A percentile compares a stretch with the other conserved stretches of the same genome.
Conservation (phyloP, 2,113 vertebrate genomes). For the Sinocyclocheilus rhinocerous region DNA sequence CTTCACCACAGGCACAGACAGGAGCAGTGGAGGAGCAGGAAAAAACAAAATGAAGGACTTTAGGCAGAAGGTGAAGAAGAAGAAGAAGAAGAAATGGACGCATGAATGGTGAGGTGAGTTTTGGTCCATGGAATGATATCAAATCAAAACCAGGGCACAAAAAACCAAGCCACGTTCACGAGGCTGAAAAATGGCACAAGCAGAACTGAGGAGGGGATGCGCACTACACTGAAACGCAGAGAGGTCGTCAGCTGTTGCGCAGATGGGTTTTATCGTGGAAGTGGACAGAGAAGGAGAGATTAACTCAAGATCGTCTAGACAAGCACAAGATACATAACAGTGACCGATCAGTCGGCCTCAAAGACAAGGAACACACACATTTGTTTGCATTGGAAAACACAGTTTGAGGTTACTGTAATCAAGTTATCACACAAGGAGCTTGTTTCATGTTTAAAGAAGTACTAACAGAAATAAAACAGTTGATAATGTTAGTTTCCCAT, state of each 20-base stretch:
- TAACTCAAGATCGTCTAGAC: conserved; percentile 46
- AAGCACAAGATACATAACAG: conserved; percentile 44
- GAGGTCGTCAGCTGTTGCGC: conserved; percentile 32
- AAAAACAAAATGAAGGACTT: conserved; percentile 59
- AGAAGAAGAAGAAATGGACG: conserved; percentile 23
- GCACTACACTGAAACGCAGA: conserved; percentile 29
- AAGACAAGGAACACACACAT: conserved; percentile 32
- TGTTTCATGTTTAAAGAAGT: not conserved
- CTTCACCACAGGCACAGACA: conserved; percentile 69
- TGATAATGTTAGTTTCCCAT: too few relatives aligned
- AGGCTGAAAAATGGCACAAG: conserved; percentile 42
- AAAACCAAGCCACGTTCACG: conserved; percentile 3
- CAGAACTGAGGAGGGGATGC: conserved; percentile 41
- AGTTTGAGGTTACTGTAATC: too few relatives aligned
- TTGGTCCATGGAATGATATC: conserved; percentile 54
- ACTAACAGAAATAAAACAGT: too few relatives aligned
- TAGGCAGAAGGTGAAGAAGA: conserved; percentile 27
- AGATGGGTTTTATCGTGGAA: conserved; percentile 46
- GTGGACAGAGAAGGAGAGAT: conserved; percentile 48
- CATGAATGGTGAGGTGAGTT: conserved; percentile 33
- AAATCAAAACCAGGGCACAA: conserved; percentile 29
- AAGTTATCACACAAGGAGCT: not conserved
- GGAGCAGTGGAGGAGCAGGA: conserved; percentile 62
- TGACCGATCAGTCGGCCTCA: conserved; percentile 21
- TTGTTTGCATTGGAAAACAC: conserved; percentile 20